Percentiles rank a stretch among this genome's conserved stretches.
phyloP scores from a whole-genome alignment of 2,113 vertebrate genomes.

The Oreamnos americanus region DNA sequence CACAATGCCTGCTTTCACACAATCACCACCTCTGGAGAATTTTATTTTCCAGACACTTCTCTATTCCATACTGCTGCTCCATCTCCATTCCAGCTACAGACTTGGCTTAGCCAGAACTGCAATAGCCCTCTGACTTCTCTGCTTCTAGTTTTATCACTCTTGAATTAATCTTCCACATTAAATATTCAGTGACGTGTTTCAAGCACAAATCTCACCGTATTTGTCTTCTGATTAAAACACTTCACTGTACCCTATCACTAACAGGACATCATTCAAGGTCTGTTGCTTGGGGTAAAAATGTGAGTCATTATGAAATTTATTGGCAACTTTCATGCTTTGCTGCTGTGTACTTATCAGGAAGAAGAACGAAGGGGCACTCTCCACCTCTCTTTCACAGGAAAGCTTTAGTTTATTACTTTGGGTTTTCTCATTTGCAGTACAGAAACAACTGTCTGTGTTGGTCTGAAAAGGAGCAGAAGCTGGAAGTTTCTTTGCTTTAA shows the following conservation, averaged over 20 bases:
- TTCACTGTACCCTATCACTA: neutral
- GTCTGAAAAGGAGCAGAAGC: neutral
- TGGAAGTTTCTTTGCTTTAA: neutral
- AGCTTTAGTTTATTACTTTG: neutral
- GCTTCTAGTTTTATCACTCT: neutral
- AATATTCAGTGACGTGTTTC: neutral
- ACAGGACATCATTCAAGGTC: neutral
- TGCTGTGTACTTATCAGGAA: neutral
- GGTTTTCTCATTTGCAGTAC: neutral
- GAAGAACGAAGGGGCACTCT: neutral
- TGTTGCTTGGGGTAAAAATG: neutral
- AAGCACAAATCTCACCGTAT: neutral
- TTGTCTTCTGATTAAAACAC: neutral
- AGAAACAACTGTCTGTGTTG: neutral
- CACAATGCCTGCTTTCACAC: neutral
- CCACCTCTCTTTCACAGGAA: neutral
- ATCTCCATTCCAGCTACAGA: neutral
- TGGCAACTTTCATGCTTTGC: neutral
- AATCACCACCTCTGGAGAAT: neutral
- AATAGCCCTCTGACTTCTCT: neutral
- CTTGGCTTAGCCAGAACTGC: neutral
- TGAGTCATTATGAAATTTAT: neutral
- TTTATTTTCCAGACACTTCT: neutral
- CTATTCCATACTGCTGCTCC: neutral
- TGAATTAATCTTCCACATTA: neutral